Evolutionary conservation across 2,113 vertebrate species (phyloP).

Genomic region (Mastomys natalensis): DNA sequence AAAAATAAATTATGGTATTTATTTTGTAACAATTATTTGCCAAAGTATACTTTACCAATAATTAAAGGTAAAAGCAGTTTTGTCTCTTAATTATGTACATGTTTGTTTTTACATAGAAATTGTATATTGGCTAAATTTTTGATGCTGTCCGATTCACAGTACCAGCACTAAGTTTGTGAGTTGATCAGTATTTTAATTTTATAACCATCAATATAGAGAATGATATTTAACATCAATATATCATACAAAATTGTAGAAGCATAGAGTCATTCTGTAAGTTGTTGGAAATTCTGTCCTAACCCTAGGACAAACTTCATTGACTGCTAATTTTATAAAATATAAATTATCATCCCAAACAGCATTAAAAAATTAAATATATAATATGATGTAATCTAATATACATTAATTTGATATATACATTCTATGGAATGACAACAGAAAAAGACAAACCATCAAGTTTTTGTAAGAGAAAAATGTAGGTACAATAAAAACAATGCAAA

Average conservation of each 20-base stretch:
- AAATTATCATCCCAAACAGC: neutral
- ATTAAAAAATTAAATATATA: neutral
- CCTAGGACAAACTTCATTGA: neutral
- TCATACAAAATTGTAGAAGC: neutral
- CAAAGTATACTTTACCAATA: neutral
- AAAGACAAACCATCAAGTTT: neutral
- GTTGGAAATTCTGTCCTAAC: neutral
- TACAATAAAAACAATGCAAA: neutral
- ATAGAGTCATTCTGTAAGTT: neutral
- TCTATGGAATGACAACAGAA: neutral
- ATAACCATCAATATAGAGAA: neutral
- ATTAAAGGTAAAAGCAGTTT: neutral
- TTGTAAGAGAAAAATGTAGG: neutral
- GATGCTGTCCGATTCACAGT: neutral
- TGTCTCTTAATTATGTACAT: neutral
- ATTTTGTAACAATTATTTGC: neutral
- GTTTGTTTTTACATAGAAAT: neutral
- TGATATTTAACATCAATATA: neutral
- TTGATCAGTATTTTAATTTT: neutral
- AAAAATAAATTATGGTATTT: neutral
- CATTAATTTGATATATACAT: neutral
- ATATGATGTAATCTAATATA: too few species aligned
- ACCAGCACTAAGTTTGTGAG: neutral
- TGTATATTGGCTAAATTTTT: neutral
- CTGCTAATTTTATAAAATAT: neutral